Percentiles rank a stretch among this genome's conserved stretches.
These are phyloP conservation scores for Hapalemur alaotrensis DNA, from an alignment of 2,797 vertebrate species.

Conservation along the genomic window DNA sequence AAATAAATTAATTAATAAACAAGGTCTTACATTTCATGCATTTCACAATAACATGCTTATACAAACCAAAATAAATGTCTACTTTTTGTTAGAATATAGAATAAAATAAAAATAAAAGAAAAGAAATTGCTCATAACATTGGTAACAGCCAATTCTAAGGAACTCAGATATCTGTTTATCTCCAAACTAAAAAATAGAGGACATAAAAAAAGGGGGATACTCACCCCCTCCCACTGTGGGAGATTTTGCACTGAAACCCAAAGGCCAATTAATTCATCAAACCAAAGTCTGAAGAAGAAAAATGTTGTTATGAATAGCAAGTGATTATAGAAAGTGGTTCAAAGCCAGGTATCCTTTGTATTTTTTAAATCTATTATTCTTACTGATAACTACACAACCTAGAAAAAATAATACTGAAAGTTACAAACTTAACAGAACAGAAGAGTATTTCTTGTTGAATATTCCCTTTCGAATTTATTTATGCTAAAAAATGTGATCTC, in stretches of 20 bases:
- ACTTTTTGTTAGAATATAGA: conserved; percentile 25
- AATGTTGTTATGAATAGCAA: conserved; percentile 68
- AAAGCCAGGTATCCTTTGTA: conserved; percentile 45
- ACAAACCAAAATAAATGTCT: conserved; percentile 27
- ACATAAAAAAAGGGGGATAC: conserved; percentile 74
- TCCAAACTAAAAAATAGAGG: not conserved
- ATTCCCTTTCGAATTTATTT: conserved; percentile 5
- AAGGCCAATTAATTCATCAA: conserved; percentile 94
- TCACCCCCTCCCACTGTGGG: conserved; percentile 97
- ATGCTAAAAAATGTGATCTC: conserved; percentile 2
- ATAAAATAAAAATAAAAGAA: not conserved
- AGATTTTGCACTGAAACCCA: conserved; percentile 98
- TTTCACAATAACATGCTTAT: not conserved
- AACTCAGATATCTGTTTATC: not conserved
- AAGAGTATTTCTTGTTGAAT: conserved; percentile 26
- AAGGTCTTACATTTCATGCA: not conserved
- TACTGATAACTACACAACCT: conserved; percentile 43
- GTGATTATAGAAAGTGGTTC: conserved; percentile 54
- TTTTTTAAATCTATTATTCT: conserved; percentile 45
- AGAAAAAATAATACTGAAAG: conserved; percentile 52
- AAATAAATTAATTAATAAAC: not conserved
- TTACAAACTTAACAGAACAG: conserved; percentile 52
- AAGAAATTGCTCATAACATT: not conserved
- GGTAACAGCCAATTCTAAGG: not conserved
- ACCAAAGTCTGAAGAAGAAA: conserved; percentile 93